Percentiles rank a stretch among this genome's conserved stretches.
phyloP scores from a whole-genome alignment of 2,888 invertebrate species.

The Melanargia galathea region DNA sequence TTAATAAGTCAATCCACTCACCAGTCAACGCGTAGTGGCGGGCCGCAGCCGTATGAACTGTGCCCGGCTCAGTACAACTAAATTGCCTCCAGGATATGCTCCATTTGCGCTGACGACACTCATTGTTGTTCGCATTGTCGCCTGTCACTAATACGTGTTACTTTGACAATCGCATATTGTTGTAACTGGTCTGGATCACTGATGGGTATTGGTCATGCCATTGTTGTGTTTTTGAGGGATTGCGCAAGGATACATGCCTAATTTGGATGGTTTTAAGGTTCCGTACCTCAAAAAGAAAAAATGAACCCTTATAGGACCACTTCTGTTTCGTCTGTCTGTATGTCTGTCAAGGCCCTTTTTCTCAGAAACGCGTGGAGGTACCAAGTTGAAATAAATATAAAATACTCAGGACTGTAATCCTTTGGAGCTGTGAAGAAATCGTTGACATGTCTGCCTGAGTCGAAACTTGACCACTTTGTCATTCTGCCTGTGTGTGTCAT shows the following conservation, averaged over 20 bases:
- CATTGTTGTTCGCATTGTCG: constrained; percentile 60
- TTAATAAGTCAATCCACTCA: constrained; percentile 41
- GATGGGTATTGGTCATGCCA: constrained; percentile 3
- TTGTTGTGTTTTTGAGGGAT: constrained; percentile 8
- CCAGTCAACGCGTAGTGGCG: constrained; percentile 43
- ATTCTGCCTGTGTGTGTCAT: too few relatives aligned
- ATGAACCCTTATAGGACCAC: too few relatives aligned
- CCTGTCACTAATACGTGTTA: constrained; percentile 43
- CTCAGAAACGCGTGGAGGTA: too few relatives aligned
- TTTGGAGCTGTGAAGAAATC: too few relatives aligned
- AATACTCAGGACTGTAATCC: too few relatives aligned
- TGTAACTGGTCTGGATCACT: not conserved
- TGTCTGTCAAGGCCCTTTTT: too few relatives aligned
- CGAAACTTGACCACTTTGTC: too few relatives aligned
- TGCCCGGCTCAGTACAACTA: constrained; percentile 50
- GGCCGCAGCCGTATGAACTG: constrained; percentile 42
- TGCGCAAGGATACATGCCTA: not conserved
- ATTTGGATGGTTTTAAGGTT: too few relatives aligned
- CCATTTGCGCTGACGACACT: constrained; percentile 65
- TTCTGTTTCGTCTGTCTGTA: too few relatives aligned
- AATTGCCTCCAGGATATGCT: constrained; percentile 73
- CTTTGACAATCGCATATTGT: constrained; percentile 19
- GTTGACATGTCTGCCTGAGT: too few relatives aligned
- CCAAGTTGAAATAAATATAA: too few relatives aligned
- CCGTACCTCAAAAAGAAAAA: too few relatives aligned